Base-by-base conservation (phyloP, 2,888 invertebrate genomes). In the Arctia plantaginis region DNA sequence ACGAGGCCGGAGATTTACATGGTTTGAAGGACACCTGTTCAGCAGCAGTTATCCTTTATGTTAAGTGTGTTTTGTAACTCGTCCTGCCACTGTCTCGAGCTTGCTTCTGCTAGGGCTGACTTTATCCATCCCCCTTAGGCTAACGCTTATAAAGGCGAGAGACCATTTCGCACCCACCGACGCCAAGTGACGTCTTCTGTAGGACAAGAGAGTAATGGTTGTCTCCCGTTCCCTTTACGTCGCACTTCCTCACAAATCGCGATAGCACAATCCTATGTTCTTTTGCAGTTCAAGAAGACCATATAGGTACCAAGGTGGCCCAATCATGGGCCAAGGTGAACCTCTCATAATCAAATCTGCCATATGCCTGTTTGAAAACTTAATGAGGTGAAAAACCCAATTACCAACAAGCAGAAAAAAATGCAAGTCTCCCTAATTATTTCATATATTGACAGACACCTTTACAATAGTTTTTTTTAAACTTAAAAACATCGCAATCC, bases 401-500 rank as follows among this genome's bases (percentile, higher is more conserved):
- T 72, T 72, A 67, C 65, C 35, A 73, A 59, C 47, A 68, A 65
- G 33, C 51, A 33, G 23, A 44, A n/a, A 27, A 33, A 39, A 12
- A 18, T 33, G 12, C 0, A 72, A 73, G 55, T 62, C 39, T 47
- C 55, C 66, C 77, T 82, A 73, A 82, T 80, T 79, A 82, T 79
- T 72, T 67, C 68, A 69, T 65, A 27, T 72, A 73, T 71, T n/a
- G n/a, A n/a, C n/a, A 71, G 73, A 74, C 67, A 75, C 66, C 73
- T 74, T 67, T 73, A 76, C 74, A 81, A 79, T 77, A 83, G 78
- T 74, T 75, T 77, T 71, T 80, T 77, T 72, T 62, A 6, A 66
- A 76, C 72, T 77, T 69, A 72, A 78, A 81, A 82, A 81, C 72
- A n/a, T 62, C 66, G 66, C 77, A 55, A 77, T 51, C 77, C 80